phyloP scores from a whole-genome alignment of 2,797 vertebrate species.

The Graptemys geographica region DNA sequence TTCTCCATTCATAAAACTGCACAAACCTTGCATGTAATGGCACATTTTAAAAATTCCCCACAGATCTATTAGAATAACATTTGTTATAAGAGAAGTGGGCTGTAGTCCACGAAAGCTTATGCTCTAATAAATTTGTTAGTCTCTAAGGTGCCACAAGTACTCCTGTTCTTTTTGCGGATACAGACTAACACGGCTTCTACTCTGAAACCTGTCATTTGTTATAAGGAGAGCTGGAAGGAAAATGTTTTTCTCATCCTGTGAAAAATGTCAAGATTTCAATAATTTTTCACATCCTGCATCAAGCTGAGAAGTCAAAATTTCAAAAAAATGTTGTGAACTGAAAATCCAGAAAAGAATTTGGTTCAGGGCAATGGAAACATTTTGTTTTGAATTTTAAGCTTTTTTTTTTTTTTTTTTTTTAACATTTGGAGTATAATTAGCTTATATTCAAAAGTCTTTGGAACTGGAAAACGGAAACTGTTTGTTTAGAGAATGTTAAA shows the following conservation, averaged over 20 bases:
- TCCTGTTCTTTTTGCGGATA: too few relatives aligned
- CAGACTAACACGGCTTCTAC: too few relatives aligned
- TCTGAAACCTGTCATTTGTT: background rate
- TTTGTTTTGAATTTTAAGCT: background rate
- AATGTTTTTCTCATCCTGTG: background rate
- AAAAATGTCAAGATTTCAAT: background rate
- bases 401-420: too few relatives aligned
- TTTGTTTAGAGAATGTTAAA: background rate
- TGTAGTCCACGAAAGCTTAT: too few relatives aligned
- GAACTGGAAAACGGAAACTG: background rate
- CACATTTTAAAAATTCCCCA: background rate
- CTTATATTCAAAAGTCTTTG: background rate
- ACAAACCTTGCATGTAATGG: background rate
- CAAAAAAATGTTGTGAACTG: background rate
- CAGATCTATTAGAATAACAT: background rate
- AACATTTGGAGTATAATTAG: background rate
- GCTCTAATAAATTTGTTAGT: too few relatives aligned
- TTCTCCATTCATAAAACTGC: background rate
- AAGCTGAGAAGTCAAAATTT: background rate
- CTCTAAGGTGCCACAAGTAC: too few relatives aligned
- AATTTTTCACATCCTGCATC: background rate
- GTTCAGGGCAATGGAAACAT: background rate
- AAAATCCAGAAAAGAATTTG: background rate
- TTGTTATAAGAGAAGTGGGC: background rate
- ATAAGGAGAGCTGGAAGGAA: background rate